phyloP scores from a whole-genome alignment of 2,888 invertebrate genomes.

The Hartigia nigra region DNA sequence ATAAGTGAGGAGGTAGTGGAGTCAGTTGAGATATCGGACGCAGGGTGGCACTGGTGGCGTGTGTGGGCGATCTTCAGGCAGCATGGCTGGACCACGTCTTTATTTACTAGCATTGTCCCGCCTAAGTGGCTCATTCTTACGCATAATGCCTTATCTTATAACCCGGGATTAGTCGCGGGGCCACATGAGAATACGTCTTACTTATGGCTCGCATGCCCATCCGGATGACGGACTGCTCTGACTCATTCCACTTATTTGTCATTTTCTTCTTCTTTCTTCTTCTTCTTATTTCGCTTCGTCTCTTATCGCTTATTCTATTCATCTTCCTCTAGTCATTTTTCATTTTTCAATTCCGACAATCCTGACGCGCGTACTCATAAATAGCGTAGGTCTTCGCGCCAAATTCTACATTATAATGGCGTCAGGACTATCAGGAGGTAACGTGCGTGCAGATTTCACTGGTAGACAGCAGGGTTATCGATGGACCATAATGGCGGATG shows the following conservation, averaged over 20 bases:
- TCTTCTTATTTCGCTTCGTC: neutral
- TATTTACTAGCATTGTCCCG: conserved; percentile 41
- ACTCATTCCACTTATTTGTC: conserved; percentile 16
- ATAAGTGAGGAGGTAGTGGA: neutral
- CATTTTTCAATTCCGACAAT: neutral
- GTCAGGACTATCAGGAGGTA: neutral
- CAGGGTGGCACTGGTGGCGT: neutral
- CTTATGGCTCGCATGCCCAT: conserved; percentile 8
- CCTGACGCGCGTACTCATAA: neutral
- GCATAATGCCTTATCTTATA: conserved; percentile 17
- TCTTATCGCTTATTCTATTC: neutral
- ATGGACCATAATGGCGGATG: neutral
- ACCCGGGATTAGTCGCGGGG: conserved; percentile 16
- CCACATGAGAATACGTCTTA: conserved; percentile 16
- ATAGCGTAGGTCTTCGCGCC: neutral
- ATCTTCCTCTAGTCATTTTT: neutral
- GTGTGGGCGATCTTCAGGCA: conserved; percentile 27
- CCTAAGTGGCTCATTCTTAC: conserved; percentile 28
- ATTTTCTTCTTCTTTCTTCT: neutral
- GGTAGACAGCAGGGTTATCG: neutral
- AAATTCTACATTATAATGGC: neutral
- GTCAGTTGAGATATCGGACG: neutral
- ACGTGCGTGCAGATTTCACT: neutral
- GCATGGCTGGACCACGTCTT: conserved; percentile 29
- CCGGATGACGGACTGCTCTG: conserved; percentile 26